Percentiles rank a stretch among this genome's conserved stretches.
These are phyloP conservation scores for Stigmatopora argus DNA, from an alignment of 2,113 vertebrate genomes.

Conservation along the genomic window DNA sequence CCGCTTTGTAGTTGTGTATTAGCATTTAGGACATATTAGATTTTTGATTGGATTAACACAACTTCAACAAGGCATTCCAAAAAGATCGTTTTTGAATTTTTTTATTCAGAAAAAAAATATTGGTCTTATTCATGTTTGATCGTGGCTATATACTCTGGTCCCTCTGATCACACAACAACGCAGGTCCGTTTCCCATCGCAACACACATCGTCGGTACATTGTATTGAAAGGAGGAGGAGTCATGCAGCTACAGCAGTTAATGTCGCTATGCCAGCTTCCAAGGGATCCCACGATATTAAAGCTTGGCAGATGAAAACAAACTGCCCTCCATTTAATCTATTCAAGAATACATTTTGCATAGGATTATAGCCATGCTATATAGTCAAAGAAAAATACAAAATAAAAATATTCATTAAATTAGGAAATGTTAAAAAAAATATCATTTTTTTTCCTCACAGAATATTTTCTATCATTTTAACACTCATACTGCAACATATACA, in stretches of 20 bases:
- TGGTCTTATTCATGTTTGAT: constrained; percentile 88
- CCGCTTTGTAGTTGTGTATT: background rate
- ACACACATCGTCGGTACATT: constrained; percentile 80
- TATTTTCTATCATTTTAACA: constrained; percentile 78
- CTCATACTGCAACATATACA: constrained; percentile 93
- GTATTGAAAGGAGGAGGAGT: constrained; percentile 79
- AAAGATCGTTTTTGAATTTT: constrained; percentile 34
- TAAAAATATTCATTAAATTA: constrained; percentile 79
- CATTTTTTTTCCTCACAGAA: constrained; percentile 61
- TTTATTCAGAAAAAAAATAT: constrained; percentile 90
- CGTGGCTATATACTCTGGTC: constrained; percentile 76
- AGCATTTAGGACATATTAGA: constrained; percentile 4
- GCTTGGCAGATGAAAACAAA: constrained; percentile 78
- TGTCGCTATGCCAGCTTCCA: constrained; percentile 79
- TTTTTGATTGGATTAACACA: constrained; percentile 6
- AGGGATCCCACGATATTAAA: constrained; percentile 81
- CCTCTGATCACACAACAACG: constrained; percentile 60
- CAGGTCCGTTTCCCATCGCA: constrained; percentile 82
- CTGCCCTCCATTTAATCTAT: constrained; percentile 84
- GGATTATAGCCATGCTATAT: constrained; percentile 96
- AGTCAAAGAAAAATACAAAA: constrained; percentile 61
- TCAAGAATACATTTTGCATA: constrained; percentile 90
- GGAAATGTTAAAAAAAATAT: constrained; percentile 68
- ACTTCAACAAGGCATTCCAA: background rate
- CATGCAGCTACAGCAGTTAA: constrained; percentile 92